Evolutionary conservation across 2,113 vertebrate species (phyloP).

Genomic region (Trichomycterus rosablanca): DNA sequence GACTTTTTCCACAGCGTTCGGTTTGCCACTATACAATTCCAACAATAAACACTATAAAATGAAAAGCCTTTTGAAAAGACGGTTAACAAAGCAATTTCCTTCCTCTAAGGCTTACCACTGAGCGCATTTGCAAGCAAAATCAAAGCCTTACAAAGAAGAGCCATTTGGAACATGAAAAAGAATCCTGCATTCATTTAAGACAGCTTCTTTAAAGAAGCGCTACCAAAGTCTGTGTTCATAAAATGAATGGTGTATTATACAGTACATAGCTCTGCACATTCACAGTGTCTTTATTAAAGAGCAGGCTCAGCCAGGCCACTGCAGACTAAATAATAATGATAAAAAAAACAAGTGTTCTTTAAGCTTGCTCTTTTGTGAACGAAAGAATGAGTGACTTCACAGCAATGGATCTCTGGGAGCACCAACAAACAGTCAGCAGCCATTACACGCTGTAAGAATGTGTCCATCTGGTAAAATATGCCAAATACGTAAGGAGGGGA

Average conservation of each 20-base stretch:
- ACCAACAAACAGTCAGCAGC: background rate
- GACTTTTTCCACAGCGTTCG: too few relatives aligned
- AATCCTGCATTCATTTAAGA: background rate
- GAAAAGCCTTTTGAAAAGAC: background rate
- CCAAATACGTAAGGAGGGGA: background rate
- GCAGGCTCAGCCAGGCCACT: too few relatives aligned
- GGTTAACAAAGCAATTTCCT: constrained; percentile 17
- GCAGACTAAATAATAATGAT: too few relatives aligned
- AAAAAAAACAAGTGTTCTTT: constrained; percentile 18
- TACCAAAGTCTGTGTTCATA: background rate
- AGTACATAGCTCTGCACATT: too few relatives aligned
- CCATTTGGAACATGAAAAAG: background rate
- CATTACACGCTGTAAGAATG: constrained; percentile 17
- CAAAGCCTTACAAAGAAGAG: constrained; percentile 5
- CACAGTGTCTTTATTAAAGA: too few relatives aligned
- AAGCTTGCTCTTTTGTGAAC: too few relatives aligned
- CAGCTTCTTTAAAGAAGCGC: background rate
- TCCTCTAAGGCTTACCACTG: background rate
- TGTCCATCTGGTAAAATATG: constrained; percentile 8
- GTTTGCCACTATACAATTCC: background rate
- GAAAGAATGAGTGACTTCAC: too few relatives aligned
- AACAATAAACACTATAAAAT: constrained; percentile 23
- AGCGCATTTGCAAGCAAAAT: background rate
- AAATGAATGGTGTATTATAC: too few relatives aligned
- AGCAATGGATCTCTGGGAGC: constrained; percentile 1